Evolutionary conservation across 2,797 vertebrate genomes (phyloP).

Genomic region (Chrysocyon brachyurus): DNA sequence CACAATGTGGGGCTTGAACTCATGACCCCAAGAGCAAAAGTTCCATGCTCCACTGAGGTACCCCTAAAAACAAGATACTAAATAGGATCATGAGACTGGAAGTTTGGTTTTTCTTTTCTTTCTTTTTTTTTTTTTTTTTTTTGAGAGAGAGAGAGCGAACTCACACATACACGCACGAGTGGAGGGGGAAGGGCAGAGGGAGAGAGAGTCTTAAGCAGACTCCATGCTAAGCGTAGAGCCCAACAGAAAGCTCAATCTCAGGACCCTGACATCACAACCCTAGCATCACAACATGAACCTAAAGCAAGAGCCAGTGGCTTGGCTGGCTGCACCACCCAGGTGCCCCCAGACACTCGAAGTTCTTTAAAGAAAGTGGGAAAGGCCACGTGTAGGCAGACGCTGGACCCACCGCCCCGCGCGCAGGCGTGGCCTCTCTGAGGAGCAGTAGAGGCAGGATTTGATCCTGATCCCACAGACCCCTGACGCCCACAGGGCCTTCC

Average conservation of each 20-base stretch:
- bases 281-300: neutral
- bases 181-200: neutral
- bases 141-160: neutral
- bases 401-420: neutral
- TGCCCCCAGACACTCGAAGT: neutral
- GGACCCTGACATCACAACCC: neutral
- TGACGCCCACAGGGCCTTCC: neutral
- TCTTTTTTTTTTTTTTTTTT: neutral
- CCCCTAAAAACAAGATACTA: neutral
- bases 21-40: neutral
- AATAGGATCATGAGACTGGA: neutral
- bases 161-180: accelerated
- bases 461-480: neutral
- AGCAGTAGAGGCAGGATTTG: neutral
- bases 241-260: neutral
- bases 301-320: neutral
- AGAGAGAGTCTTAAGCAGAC: neutral
- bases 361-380: neutral
- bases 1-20: neutral
- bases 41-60: neutral
- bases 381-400: neutral
- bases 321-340: neutral
- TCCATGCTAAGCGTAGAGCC: neutral
- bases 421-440: neutral
- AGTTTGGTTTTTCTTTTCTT: neutral